Evolutionary conservation across 2,113 vertebrate genomes (phyloP), one percentile per base, ranked within the genome.

Genomic region (Capreolus pygargus): DNA sequence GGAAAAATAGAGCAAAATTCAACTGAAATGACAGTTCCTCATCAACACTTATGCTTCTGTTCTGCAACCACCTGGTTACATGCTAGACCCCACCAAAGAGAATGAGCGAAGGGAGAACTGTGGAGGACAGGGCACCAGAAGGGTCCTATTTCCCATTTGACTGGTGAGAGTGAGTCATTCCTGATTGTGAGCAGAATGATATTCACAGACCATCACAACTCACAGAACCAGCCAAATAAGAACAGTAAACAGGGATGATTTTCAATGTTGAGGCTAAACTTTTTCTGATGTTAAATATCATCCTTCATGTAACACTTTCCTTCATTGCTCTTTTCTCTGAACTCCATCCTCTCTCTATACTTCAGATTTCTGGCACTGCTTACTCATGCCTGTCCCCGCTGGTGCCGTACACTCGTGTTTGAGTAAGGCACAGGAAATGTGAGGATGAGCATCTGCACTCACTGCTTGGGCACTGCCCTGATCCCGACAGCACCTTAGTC

Each of bases 271-370:
- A 70, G 13, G 39, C 17, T 58, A 45, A 86, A n/a, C 30, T 33
- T 58, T 43, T 54, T 90, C 52, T 82, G 21, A 57, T 90, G 64
- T 50, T 89, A 79, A 91, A 14, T 89, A 84, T 57, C 19, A 55
- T 43, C 4, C 54, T 52, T 57, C 13, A 19, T 8, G 25, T n/a
- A 19, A 36, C 64, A 25, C 14, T 60, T 85, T 12, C 67, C 2
- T 39, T 61, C 45, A 27, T 30, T 19, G 39, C 47, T 96, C 21
- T 54, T 74, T 33, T 47, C 45, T 91, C 8, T 36, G 13, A 93
- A 78, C 7, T 33, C 9, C 11, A 23, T 86, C 79, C 43, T 82
- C 2, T 94, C 25, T 30, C 39, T 60, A 61, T 85, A 54, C 23
- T 39, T 83, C 3, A 47, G 15, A 15, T 15, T 95, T 33, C 23